Base-by-base conservation (phyloP, 2,797 vertebrate genomes). In the Lepidocolaptes lacrymiger region DNA sequence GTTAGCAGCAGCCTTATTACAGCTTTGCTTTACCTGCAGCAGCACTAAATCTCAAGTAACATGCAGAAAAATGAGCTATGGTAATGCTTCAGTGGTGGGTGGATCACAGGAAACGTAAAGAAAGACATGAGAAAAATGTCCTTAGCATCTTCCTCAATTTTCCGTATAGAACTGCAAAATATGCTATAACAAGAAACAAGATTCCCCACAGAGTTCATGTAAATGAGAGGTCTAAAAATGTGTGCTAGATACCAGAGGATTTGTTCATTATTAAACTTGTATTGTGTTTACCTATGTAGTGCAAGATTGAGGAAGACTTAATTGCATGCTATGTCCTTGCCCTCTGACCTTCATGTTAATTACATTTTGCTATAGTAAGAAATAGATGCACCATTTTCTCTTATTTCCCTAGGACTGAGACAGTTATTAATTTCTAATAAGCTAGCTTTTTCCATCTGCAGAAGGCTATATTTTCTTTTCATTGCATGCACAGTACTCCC, bases 261-360 rank as follows among this genome's bases (percentile, higher is more conserved):
- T 93, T 97, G 69, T 89, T 96, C 79, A 78, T 97, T 97, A 96
- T 96, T 95, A 92, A 92, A 93, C 82, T 77, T 94, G 84, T 26
- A 73, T 71, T 94, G 89, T 95, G 92, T 88, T 92, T 96, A 97
- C 76, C 91, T 94, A 76, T 94, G 84, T 95, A 92, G 85, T 63
- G 24, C 93, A 41, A 90, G 88, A 84, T 24, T 88, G 91, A 93
- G 73, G 58, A 95, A 73, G 48, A 95, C 61, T 92, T 96, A 96
- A 97, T 92, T 97, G 96, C 91, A 94, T 94, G n/a, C 36, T 52
- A 23, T 72, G 80, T 91, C 94, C 94, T 96, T 96, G 92, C 91
- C 91, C 93, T 96, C 73, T 87, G 94, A 97, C 91, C 92, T 96
- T 93, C 95, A 41, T 63, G 54, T 94, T 97, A 94, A 97, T 97